Percentiles rank a stretch among this genome's conserved stretches.
Conservation (phyloP, 2,113 vertebrate species). For the Recurvirostra avosetta region DNA sequence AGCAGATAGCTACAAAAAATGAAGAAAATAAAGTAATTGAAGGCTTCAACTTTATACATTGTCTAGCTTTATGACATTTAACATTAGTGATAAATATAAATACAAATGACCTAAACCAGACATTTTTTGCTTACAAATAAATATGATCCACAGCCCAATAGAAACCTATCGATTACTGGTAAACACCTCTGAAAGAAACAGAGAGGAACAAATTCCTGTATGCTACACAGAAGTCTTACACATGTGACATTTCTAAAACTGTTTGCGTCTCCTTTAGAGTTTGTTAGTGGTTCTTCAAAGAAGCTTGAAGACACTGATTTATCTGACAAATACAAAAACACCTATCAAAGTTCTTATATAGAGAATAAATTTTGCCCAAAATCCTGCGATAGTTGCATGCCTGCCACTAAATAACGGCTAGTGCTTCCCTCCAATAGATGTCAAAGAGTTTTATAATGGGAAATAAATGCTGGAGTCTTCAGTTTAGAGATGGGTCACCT, state of each 20-base stretch:
- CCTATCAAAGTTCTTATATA: background rate
- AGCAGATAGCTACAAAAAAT: background rate
- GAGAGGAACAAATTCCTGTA: background rate
- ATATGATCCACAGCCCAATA: background rate
- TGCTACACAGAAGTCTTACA: background rate
- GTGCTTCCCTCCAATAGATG: background rate
- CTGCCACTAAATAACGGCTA: background rate
- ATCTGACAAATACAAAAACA: background rate
- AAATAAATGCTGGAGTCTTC: background rate
- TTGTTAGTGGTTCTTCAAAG: background rate
- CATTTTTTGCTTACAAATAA: background rate
- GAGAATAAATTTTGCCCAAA: background rate
- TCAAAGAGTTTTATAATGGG: background rate
- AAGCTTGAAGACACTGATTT: background rate
- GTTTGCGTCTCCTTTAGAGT: background rate
- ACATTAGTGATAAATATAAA: background rate
- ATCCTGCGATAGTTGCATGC: background rate
- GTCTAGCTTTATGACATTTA: background rate
- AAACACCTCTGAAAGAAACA: background rate
- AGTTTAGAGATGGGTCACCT: background rate
- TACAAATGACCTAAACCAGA: background rate
- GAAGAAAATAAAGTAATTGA: background rate
- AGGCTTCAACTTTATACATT: background rate
- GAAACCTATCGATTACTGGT: background rate
- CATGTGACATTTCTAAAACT: rapidly evolving